Base-by-base conservation (phyloP, 2,113 vertebrate genomes). In the Cepphus grylle region DNA sequence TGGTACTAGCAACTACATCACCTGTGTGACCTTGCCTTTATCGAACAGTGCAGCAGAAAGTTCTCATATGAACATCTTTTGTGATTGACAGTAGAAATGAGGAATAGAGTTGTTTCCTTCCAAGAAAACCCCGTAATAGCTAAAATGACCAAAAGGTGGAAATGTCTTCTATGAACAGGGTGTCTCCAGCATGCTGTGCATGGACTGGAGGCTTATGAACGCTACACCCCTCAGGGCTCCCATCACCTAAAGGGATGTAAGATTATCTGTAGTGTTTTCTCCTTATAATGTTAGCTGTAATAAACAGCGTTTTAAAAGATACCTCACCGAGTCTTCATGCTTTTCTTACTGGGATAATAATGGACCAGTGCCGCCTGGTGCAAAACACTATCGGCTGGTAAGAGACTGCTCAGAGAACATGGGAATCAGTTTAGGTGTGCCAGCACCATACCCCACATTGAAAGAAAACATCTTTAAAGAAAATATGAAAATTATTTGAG, bases 321-420 rank as follows among this genome's bases (percentile, higher is more conserved):
- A 40, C 5, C 8, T 77, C 34, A 45, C 6, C 20, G 53, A 50
- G 8, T 56, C 11, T n/a, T 27, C 11, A 9, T 5, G 32, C 18
- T 50, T 77, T 86, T 71, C 43, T 53, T 25, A 59, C 21, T 65
- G 50, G 18, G 9, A 34, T 49, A 21, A 32, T 49, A 83, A 73
- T 4, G 19, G 47, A 55, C n/a, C 42, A 30, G 11, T 0, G 1
- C 43, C 1, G 4, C 15, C 8, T 47, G 20, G 13, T 17, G 29
- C 55, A 70, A 67, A 85, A 50, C 27, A 32, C 15, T 30, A 19
- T 30, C 20, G n/a, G 11, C 23, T 78, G 32, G 50, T 20, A 27
- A 65, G 2, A 52, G 38, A 59, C 26, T 53, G n/a, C 50, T 87
- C 32, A 50, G 53, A 56, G 53, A 70, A 21, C 38, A 23, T 7